phyloP scores from a whole-genome alignment of 2,888 invertebrate species.

The Apotomis capreana region DNA sequence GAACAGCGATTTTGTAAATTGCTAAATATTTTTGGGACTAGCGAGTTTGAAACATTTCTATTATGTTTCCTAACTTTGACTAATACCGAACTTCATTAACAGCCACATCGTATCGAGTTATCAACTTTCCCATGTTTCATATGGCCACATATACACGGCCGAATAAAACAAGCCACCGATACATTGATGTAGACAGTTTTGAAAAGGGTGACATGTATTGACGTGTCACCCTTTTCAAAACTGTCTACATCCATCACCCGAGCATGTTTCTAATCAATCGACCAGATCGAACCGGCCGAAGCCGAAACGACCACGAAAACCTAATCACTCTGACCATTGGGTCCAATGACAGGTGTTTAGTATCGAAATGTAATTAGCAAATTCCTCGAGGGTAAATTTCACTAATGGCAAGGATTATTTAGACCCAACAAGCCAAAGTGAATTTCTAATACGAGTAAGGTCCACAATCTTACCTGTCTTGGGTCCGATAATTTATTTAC shows the following conservation, averaged over 20 bases:
- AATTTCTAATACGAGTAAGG: conserved; percentile 76
- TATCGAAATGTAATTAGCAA: conserved; percentile 71
- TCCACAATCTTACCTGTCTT: conserved; percentile 62
- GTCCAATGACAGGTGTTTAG: conserved; percentile 71
- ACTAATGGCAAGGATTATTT: conserved; percentile 70
- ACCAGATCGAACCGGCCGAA: conserved; percentile 61
- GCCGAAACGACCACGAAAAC: conserved; percentile 65
- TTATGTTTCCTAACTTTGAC: no score
- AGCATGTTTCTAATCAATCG: conserved; percentile 63
- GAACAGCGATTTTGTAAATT: no score
- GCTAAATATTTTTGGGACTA: no score
- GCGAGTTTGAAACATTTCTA: no score
- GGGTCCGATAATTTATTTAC: conserved; percentile 69
- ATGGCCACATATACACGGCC: background rate
- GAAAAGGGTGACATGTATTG: conserved; percentile 35
- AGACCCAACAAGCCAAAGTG: conserved; percentile 64
- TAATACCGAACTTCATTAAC: no score
- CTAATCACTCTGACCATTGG: conserved; percentile 61
- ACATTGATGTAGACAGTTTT: conserved; percentile 43
- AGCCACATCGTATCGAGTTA: no score
- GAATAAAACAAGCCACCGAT: conserved; percentile 24
- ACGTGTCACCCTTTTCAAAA: conserved; percentile 35
- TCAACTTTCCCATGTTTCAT: background rate
- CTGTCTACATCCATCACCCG: conserved; percentile 47
- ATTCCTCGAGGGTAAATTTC: conserved; percentile 59